Conservation (phyloP, 2,797 vertebrate genomes). For the Siniperca scherzeri region DNA sequence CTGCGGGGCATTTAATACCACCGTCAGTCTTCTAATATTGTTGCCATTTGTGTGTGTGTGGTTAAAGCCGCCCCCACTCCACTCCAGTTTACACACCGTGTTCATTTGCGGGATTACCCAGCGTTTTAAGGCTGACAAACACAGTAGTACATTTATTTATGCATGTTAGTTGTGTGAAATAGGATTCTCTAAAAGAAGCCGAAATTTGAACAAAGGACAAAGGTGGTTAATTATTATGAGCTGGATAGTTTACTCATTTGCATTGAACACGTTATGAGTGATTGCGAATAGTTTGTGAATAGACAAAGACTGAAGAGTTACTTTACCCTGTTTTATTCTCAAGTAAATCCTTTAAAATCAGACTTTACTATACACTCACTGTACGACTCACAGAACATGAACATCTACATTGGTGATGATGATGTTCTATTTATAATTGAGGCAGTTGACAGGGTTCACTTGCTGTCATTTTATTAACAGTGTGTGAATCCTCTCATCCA, state of each 20-base stretch:
- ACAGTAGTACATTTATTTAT: too few relatives aligned
- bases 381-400: neutral
- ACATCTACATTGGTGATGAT: neutral
- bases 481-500: constrained; percentile 11
- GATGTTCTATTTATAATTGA: neutral
- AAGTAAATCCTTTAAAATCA: neutral
- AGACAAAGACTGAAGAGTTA: neutral
- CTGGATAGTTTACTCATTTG: neutral
- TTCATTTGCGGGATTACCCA: constrained; percentile 5
- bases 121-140: neutral
- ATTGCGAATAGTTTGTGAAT: neutral
- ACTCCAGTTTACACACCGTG: constrained; percentile 9
- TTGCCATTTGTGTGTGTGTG: neutral
- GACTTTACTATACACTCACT: neutral
- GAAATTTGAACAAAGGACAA: neutral
- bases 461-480: neutral
- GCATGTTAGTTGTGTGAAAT: neutral
- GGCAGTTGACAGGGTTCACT: neutral
- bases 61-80: neutral
- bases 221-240: neutral
- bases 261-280: neutral
- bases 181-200: neutral
- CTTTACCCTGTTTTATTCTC: neutral
- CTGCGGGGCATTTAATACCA: constrained; percentile 48
- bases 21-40: neutral